Evolutionary conservation across 2,888 invertebrate species (phyloP).

Genomic region (Drosophila fulvimacula): DNA sequence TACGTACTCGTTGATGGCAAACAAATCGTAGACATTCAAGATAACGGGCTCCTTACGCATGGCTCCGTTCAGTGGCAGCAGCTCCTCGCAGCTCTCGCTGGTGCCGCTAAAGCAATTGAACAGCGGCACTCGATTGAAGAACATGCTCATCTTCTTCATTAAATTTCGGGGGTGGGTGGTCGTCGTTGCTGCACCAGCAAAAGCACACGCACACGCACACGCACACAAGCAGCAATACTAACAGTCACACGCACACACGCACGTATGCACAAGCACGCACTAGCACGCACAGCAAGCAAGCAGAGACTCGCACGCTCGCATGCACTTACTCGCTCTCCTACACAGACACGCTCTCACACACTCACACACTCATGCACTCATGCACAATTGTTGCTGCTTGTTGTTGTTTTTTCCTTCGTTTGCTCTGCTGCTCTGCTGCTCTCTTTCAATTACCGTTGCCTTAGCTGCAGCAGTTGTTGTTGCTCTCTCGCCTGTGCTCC

Average conservation of each 20-base stretch:
- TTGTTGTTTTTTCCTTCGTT: not conserved
- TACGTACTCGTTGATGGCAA: slow-evolving; percentile 97
- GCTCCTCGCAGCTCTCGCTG: slow-evolving; percentile 28
- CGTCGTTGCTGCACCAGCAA: not conserved
- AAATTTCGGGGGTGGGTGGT: not conserved
- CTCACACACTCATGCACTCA: not conserved
- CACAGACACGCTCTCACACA: not conserved
- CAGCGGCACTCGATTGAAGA: slow-evolving; percentile 28
- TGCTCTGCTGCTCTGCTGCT: not conserved
- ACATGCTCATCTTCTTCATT: slow-evolving; percentile 7
- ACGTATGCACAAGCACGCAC: not conserved
- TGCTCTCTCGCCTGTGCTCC: not conserved
- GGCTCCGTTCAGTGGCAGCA: slow-evolving; percentile 10
- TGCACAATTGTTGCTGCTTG: slow-evolving; percentile 6
- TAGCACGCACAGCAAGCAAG: not conserved
- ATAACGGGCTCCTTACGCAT: slow-evolving; percentile 89
- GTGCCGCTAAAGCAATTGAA: slow-evolving; percentile 26
- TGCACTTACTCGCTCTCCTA: not conserved
- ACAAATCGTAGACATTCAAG: slow-evolving; percentile 98
- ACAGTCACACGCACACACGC: not conserved
- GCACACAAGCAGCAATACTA: not conserved
- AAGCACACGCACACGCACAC: not conserved
- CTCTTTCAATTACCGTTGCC: not conserved
- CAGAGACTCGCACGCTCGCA: not conserved
- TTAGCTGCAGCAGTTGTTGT: not conserved